Base-by-base conservation (phyloP, 2,888 invertebrate species). In the Hyposoter didymator region DNA sequence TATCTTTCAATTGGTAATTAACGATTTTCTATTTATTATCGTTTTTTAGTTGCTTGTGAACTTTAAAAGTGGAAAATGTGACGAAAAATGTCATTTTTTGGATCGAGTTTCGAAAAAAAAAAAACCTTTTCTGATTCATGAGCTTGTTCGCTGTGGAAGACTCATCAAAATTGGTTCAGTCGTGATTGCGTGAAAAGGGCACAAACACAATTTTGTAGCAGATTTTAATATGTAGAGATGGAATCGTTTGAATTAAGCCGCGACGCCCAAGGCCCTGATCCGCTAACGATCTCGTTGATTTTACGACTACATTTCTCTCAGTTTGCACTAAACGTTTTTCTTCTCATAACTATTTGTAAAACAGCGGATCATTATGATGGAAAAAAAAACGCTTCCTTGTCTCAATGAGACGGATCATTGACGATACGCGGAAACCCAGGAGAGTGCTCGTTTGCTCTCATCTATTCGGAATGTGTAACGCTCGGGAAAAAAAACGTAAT, bases 341-440 rank as follows among this genome's bases (percentile, higher is more conserved):
- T 74, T 62, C 22, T 35, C 35, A 14, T 45, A 73, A 59, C 67
- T 67, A 72, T 59, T 69, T 74, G 59, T 79, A 66, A 10, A 78
- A 66, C 55, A 70, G 49, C 43, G 43, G 19, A 12, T 69, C 10
- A 49, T 43, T 39, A n/a, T n/a, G 59, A 70, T 66, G 66, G 66
- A 43, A 66, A 47, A 78, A 59, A 45, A 49, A 47, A 83, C 35
- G 67, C 22, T 78, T 66, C 70, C n/a, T 43, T 22, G 19, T 39
- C 62, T 49, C 45, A 39, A 55, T 39, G 17, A n/a, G 22, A 59
- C 62, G 22, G 43, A 76, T 78, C 17, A n/a, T 45, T 62, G 55
- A 32, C 17, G 62, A 78, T 78, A 69, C 73, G 43, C 1, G 45
- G 49, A 55, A 78, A 45, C 52, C 35, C 19, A 17, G 39, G 22